Evolutionary conservation across 2,113 vertebrate species (phyloP).

Genomic region (Cryptotis parvus): DNA sequence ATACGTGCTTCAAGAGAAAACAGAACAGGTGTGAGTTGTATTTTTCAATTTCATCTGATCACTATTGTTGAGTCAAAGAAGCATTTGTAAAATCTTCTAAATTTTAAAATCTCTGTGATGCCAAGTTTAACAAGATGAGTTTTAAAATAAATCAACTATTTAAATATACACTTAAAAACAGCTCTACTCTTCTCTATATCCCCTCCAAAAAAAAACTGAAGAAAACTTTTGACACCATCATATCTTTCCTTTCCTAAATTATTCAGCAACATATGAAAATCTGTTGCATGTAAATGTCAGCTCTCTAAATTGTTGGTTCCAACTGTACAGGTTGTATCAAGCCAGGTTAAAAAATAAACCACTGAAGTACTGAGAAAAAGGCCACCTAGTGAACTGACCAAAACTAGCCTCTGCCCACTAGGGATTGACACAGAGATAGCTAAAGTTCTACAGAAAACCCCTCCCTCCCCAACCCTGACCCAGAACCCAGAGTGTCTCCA

Average conservation of each 20-base stretch:
- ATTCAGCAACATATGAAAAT: neutral
- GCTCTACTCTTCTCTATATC: neutral
- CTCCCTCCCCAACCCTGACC: too few relatives aligned
- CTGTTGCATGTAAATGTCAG: neutral
- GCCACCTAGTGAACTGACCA: slow-evolving; percentile 21
- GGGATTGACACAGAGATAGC: neutral
- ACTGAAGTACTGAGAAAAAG: slow-evolving; percentile 60
- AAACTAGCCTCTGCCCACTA: too few relatives aligned
- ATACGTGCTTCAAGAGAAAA: slow-evolving; percentile 73
- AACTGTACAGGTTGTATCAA: neutral
- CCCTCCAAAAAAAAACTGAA: slow-evolving; percentile 68
- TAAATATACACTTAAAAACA: slow-evolving; percentile 32
- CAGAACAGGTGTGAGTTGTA: slow-evolving; percentile 63
- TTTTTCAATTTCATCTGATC: slow-evolving; percentile 70
- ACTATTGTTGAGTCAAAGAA: slow-evolving; percentile 65
- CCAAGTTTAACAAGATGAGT: slow-evolving; percentile 26
- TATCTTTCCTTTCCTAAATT: neutral
- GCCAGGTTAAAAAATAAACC: neutral
- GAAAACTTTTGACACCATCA: neutral
- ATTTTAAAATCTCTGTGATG: slow-evolving; percentile 66
- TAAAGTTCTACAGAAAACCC: too few relatives aligned
- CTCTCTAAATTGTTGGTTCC: neutral
- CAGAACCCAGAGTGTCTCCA: too few relatives aligned
- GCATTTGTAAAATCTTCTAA: slow-evolving; percentile 67
- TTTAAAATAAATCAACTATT: slow-evolving; percentile 60